Percentiles rank a stretch among this genome's conserved stretches.
phyloP scores from a whole-genome alignment of 2,797 vertebrate genomes.

The Pangasius macronema region DNA sequence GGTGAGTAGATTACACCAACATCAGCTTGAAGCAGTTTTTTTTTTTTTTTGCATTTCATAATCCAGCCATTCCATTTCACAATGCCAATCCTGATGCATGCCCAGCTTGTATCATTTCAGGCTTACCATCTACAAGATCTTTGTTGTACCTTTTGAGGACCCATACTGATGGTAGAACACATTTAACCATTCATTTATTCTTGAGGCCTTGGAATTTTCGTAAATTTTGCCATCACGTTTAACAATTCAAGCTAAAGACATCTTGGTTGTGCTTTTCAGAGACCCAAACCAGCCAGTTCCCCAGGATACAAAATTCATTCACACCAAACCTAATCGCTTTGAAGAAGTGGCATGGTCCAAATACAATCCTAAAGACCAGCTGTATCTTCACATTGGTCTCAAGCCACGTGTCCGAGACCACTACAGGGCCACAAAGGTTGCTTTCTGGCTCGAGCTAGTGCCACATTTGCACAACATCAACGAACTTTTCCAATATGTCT shows the following conservation, averaged over 20 bases:
- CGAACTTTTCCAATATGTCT: slow-evolving; percentile 93
- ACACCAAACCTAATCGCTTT: slow-evolving; percentile 98
- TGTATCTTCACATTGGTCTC: slow-evolving; percentile 95
- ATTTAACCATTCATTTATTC: background rate
- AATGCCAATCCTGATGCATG: slow-evolving; percentile 10
- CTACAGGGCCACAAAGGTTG: slow-evolving; percentile 95
- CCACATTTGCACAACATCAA: slow-evolving; percentile 94
- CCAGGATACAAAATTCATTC: slow-evolving; percentile 98
- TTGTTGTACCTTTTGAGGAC: slow-evolving; percentile 30
- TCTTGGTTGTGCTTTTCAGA: slow-evolving; percentile 65
- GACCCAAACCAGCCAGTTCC: slow-evolving; percentile 97
- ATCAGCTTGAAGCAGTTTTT: background rate
- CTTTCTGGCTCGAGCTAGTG: slow-evolving; percentile 96
- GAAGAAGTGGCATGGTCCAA: slow-evolving; percentile 98
- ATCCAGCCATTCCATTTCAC: slow-evolving; percentile 21
- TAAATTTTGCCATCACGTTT: background rate
- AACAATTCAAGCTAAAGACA: background rate
- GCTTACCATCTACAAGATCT: slow-evolving; percentile 17
- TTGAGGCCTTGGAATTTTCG: background rate
- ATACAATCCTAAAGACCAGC: slow-evolving; percentile 96
- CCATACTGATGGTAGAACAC: slow-evolving; percentile 27
- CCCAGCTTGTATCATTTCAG: slow-evolving; percentile 28
- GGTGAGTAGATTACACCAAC: slow-evolving; percentile 74
- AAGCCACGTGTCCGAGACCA: slow-evolving; percentile 93
- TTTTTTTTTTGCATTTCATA: background rate